Base-by-base conservation (phyloP, 1,140 invertebrate species). In the Coptotermes formosanus region DNA sequence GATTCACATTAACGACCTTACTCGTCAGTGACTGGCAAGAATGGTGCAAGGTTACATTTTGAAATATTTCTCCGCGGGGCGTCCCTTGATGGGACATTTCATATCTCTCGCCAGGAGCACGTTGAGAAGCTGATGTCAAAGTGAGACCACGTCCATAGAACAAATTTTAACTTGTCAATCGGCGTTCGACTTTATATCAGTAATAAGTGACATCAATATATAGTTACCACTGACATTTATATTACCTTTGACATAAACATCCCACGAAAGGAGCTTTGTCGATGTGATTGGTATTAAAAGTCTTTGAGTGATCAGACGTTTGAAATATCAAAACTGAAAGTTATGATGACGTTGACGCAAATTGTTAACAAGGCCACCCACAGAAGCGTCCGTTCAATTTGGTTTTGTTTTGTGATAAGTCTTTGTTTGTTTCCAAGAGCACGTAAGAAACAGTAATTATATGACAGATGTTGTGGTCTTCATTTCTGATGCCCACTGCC, bases 301-400 rank as follows among this genome's bases (percentile, higher is more conserved):
- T 75, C 64, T 75, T 16, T 75, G 64, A 75, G 30, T 30, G 64
- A 30, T 75, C 64, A 75, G 64, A 75, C n/a, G n/a, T 30, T 75
- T 75, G 25, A 75, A 75, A 75, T 75, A 75, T 75, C 64, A 75
- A 75, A 75, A 75, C 64, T 75, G 64, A 75, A 75, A 75, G 64
- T 75, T 75, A 14, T 75, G 64, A n/a, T 75, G 64, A 75, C 64
- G 64, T 75, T 30, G 25, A 75, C 30, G n/a, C n/a, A 75, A 25
- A 75, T 75, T 75, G n/a, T 30, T 75, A 75, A 30, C 64, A 30
- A 30, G 64, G n/a, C 64, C n/a, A 30, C 64, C 64, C 64, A 75
- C 64, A 75, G 25, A 30, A 8, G 64, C 25, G n/a, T 25, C 64
- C 64, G 64, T 75, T 7, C 25, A 75, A 75, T 75, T 75, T 75